Evolutionary conservation across 2,888 invertebrate species (phyloP).

Genomic region (Camponotus fellah): DNA sequence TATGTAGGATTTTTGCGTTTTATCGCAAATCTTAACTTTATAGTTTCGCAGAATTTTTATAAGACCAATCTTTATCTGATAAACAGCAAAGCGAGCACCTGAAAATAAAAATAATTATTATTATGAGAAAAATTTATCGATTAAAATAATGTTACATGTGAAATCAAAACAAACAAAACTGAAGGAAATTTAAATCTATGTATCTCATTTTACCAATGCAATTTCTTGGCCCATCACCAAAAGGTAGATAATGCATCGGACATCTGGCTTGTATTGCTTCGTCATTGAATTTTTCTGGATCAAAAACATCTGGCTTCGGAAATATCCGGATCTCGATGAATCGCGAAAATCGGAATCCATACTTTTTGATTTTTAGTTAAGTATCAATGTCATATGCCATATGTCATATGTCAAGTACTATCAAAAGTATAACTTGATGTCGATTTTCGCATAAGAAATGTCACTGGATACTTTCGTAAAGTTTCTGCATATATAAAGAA

Average conservation of each 20-base stretch:
- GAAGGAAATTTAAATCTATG: neutral
- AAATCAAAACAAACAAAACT: neutral
- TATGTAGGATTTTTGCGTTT: neutral
- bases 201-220: constrained; percentile 73
- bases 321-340: constrained; percentile 72
- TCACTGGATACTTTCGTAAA: constrained; percentile 20
- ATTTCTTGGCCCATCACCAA: constrained; percentile 59
- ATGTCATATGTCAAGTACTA: too few species aligned
- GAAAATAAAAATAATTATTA: neutral
- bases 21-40: too few species aligned
- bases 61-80: too few species aligned
- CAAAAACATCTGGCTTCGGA: too few species aligned
- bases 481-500: neutral
- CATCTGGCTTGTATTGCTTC: too few species aligned
- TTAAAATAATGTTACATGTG: constrained; percentile 39
- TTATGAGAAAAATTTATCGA: neutral
- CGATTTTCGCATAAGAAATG: constrained; percentile 68
- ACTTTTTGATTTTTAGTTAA: constrained; percentile 63
- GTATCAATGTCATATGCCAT: too few species aligned
- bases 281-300: too few species aligned
- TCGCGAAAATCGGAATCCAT: constrained; percentile 73
- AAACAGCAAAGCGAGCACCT: too few species aligned
- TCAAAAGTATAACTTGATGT: constrained; percentile 72
- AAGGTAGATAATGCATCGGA: too few species aligned
- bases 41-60: too few species aligned